Evolutionary conservation across 2,113 vertebrate species (phyloP).

Genomic region (Chauna torquata): DNA sequence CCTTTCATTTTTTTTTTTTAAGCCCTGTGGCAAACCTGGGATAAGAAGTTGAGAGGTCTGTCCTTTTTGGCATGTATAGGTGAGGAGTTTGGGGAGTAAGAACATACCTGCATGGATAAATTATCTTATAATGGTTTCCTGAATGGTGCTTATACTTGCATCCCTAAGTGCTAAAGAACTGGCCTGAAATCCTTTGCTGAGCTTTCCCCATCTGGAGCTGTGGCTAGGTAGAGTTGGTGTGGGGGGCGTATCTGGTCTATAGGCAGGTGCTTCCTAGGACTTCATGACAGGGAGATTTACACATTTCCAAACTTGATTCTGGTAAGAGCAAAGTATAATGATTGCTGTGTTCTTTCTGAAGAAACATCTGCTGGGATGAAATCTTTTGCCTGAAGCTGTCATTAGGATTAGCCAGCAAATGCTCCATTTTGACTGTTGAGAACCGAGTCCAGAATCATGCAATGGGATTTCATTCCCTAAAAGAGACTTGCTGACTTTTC

Average conservation of each 20-base stretch:
- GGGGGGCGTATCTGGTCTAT: fast-evolving
- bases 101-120: not conserved
- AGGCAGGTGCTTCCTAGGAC: not conserved
- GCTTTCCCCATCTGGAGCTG: not conserved
- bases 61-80: fast-evolving
- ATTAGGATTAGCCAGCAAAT: not conserved
- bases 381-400: not conserved
- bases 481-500: not conserved
- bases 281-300: not conserved
- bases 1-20: too few species aligned
- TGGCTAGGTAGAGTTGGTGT: not conserved
- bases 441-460: not conserved
- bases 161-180: not conserved
- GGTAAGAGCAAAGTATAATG: not conserved
- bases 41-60: not conserved
- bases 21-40: not conserved
- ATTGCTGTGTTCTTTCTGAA: not conserved
- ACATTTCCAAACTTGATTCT: not conserved
- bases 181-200: not conserved
- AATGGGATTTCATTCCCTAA: not conserved
- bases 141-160: not conserved
- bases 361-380: not conserved
- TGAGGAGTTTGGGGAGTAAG: not conserved
- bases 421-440: fast-evolving
- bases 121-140: not conserved